These are phyloP conservation scores for Lepas anatifera DNA, from an alignment of 2,888 invertebrate species.

Conservation along the genomic window DNA sequence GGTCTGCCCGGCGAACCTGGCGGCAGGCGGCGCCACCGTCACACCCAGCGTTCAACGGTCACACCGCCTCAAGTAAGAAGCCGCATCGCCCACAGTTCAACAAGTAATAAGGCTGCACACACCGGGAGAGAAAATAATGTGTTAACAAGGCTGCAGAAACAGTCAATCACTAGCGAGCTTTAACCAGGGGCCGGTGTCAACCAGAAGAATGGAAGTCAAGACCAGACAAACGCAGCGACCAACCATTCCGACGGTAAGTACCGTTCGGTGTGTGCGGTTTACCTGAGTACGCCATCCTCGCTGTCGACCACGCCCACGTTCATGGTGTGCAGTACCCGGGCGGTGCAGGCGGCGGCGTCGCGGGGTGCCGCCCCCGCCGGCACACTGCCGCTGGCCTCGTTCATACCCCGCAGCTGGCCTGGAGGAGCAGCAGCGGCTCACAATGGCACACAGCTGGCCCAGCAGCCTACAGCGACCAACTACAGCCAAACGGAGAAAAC, in stretches of 20 bases:
- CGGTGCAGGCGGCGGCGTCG: constrained; percentile 42
- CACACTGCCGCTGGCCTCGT: constrained; percentile 50
- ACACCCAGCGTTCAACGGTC: neutral
- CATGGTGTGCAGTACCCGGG: constrained; percentile 57
- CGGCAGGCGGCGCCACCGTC: constrained; percentile 26
- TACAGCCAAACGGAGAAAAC: no score
- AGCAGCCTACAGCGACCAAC: no score
- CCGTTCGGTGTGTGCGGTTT: neutral
- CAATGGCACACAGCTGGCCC: no score
- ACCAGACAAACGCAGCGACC: no score
- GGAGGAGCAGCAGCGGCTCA: no score
- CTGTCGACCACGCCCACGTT: constrained; percentile 58
- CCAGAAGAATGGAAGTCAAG: no score
- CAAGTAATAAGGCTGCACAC: neutral
- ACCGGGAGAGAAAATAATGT: neutral
- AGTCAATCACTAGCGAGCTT: no score
- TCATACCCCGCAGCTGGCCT: constrained; percentile 71
- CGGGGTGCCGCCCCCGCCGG: constrained; percentile 34
- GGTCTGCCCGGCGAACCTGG: constrained; percentile 71
- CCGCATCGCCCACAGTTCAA: neutral
- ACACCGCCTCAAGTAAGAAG: neutral
- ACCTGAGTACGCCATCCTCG: constrained; percentile 39
- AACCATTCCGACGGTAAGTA: neutral
- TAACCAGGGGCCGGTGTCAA: no score
- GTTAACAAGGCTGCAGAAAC: no score